phyloP scores from a whole-genome alignment of 1,140 invertebrate genomes.

The Nixonia krombeini region DNA sequence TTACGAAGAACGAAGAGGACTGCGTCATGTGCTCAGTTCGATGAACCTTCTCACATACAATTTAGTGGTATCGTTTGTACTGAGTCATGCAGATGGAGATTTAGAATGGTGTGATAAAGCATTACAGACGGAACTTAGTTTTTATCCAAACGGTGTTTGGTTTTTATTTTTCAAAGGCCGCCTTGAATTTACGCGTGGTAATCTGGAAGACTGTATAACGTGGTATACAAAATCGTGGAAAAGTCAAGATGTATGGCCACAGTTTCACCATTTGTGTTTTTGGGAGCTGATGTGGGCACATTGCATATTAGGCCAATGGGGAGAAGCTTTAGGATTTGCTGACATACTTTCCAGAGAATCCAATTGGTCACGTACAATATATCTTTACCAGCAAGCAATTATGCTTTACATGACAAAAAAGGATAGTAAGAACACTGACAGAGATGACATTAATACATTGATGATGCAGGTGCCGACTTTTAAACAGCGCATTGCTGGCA shows the following conservation, averaged over 20 bases:
- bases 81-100: conserved; percentile 86
- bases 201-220: conserved; percentile 80
- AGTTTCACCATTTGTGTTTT: conserved; percentile 95
- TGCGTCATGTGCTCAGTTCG: conserved; percentile 88
- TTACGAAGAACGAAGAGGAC: conserved; percentile 77
- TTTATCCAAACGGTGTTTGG: conserved; percentile 89
- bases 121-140: conserved; percentile 79
- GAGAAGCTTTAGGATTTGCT: conserved; percentile 81
- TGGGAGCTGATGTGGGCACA: conserved; percentile 97
- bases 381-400: conserved; percentile 90
- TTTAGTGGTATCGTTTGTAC: conserved; percentile 85
- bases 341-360: conserved; percentile 82
- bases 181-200: conserved; percentile 85
- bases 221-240: conserved; percentile 89
- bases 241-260: conserved; percentile 89
- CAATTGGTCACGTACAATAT: conserved; percentile 92
- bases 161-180: conserved; percentile 94
- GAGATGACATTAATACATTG: conserved; percentile 72
- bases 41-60: conserved; percentile 89
- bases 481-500: conserved; percentile 94
- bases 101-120: conserved; percentile 82
- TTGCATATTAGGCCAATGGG: conserved; percentile 79
- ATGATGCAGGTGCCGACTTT: conserved; percentile 83
- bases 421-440: conserved; percentile 72
- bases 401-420: conserved; percentile 82